Evolutionary conservation across 2,888 invertebrate species (phyloP), one percentile per base, ranked within the genome.

Genomic region (Epirrhoe alternata): DNA sequence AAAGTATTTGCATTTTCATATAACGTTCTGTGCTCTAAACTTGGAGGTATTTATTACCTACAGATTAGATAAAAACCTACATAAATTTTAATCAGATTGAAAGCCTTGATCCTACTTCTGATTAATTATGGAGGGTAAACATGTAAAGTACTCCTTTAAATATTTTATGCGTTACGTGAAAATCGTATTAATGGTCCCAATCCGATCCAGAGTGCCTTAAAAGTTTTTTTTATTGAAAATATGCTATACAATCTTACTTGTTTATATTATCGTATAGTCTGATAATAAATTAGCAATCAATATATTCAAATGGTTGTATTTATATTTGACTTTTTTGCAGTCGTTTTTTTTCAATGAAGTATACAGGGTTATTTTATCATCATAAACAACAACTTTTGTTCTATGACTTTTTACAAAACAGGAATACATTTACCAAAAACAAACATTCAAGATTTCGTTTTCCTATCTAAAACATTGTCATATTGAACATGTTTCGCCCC

Each of bases 111-210:
- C 71, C 60, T 49, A 50, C 61, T 66, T 61, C 53, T 73, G 65
- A 71, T 69, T 71, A 69, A 69, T 66, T 64, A 70, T 63, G 65
- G 64, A 64, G 69, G 65, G 52, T 60, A 61, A 66, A 66, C 49
- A 61, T 68, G 51, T 64, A 47, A 35, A 6, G 8, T 47, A 64
- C 64, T 55, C 59, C 66, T 52, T 64, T 70, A 54, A 56, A 64
- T 66, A 66, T 64, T 62, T 66, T 52, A 64, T 47, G 47, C 14
- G 66, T 45, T 66, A 61, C 65, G 66, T 61, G 62, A 55, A 66
- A 64, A 64, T 55, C 51, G 50, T 64, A 55, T 64, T 61, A 64
- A 59, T 64, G 61, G 50, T 47, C 58, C 33, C 16, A 53, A 57
- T 51, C 55, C 10, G 38, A 2, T 45, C 14, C 45, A 4, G 35